Conservation (phyloP, 2,797 vertebrate genomes). For the Acipenser transmontanus region DNA sequence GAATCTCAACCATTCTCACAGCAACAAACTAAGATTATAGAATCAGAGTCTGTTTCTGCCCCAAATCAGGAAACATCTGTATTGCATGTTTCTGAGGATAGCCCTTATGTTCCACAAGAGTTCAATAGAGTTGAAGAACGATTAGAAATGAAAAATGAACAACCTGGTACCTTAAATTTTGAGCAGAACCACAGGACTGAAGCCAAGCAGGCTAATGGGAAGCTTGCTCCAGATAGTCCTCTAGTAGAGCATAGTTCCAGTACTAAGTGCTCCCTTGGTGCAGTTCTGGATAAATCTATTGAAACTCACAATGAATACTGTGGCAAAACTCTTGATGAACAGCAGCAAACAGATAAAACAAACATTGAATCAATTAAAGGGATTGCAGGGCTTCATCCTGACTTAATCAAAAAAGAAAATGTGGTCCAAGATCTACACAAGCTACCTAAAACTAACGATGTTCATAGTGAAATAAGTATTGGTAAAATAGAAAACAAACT, state of each 20-base stretch:
- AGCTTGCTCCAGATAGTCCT: too few relatives aligned
- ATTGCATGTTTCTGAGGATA: too few relatives aligned
- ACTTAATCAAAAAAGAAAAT: too few relatives aligned
- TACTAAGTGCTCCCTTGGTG: background rate
- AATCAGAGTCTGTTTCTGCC: background rate
- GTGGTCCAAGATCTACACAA: too few relatives aligned
- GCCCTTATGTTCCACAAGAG: too few relatives aligned
- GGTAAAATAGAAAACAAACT: background rate
- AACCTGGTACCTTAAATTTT: too few relatives aligned
- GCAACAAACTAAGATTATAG: background rate
- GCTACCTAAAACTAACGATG: background rate
- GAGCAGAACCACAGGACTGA: too few relatives aligned
- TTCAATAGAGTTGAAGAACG: too few relatives aligned
- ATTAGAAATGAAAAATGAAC: too few relatives aligned
- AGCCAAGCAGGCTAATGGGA: too few relatives aligned
- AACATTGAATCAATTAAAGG: too few relatives aligned
- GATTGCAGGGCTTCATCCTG: too few relatives aligned
- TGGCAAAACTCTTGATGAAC: background rate
- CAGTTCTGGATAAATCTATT: background rate
- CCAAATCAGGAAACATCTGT: background rate
- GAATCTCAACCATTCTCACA: background rate
- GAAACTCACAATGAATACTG: background rate
- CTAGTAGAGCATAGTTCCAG: background rate
- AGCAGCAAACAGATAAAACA: background rate
- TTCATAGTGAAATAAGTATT: background rate